Evolutionary conservation across 2,888 invertebrate species (phyloP), one percentile per base, ranked within the genome.

Genomic region (Phorcus lineatus): DNA sequence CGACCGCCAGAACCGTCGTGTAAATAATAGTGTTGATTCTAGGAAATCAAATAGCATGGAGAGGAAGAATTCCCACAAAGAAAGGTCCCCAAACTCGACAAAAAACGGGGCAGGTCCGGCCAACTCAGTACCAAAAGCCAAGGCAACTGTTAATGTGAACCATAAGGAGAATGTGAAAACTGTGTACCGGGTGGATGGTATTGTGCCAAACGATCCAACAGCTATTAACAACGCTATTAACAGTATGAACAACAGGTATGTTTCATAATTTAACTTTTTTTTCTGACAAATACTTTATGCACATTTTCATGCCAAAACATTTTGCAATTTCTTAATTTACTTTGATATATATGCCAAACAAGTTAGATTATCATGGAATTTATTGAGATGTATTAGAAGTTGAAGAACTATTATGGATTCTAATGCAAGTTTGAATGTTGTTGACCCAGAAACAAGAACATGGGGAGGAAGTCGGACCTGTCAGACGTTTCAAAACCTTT

Each of bases 181-280:
- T 79, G 94, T 94, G 11, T 94, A 94, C 89, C 92, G 94, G 62
- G 93, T 95, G 52, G 94, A 95, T 84, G 94, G 94, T 80, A 94
- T 95, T n/a, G 94, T 95, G 83, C 90, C 94, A 24, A 93, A 92
- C 85, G 94, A 95, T 88, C 94, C 94, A 52, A 94, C 93, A 84
- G 92, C 94, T 66, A 94, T 95, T n/a, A 94, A 94, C 85, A 95
- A 95, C 88, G 93, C 93, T 74, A 89, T 93, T 70, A 92, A 90
- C 83, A 91, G 78, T 66, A 80, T 91, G 76, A 89, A 88, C 83
- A 86, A 82, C 79, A 91, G 89, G 90, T 91, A 87, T 88, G 89
- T 85, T 19, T 6, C 1, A 52, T 24, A 76, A 54, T 6, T 24
- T n/a, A n/a, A n/a, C n/a, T n/a, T n/a, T n/a, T 52, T 53, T n/a